phyloP scores from a whole-genome alignment of 2,113 vertebrate genomes.

The Cranoglanis bouderius region DNA sequence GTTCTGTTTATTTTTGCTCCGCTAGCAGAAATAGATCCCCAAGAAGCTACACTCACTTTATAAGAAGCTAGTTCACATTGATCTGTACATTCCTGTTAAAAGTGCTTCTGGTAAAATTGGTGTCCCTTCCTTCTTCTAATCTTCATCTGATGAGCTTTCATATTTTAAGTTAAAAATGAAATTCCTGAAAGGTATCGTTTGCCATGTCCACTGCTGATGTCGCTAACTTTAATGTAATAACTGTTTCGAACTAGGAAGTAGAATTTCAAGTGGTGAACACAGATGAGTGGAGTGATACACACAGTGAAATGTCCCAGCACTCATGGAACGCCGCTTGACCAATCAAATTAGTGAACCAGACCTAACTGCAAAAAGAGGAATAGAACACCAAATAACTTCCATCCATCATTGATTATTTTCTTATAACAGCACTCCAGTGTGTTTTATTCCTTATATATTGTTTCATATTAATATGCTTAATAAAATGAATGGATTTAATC shows the following conservation, averaged over 20 bases:
- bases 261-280: background rate
- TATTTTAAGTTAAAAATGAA: background rate
- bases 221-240: background rate
- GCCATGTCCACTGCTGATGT: background rate
- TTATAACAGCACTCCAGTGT: background rate
- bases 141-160: background rate
- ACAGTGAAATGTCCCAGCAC: background rate
- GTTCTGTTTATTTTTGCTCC: background rate
- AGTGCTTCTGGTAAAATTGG: background rate
- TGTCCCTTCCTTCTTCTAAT: background rate
- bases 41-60: background rate
- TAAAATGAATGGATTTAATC: background rate
- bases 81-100: background rate
- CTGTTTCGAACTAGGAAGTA: background rate
- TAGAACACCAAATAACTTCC: background rate
- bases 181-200: background rate
- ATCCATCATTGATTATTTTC: background rate
- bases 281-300: background rate
- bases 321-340: background rate
- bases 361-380: background rate
- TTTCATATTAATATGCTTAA: background rate
- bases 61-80: background rate
- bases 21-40: background rate
- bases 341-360: background rate
- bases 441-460: background rate